These are phyloP conservation scores for Dasypogon diadema DNA, from an alignment of 2,888 invertebrate genomes.

Conservation along the genomic window DNA sequence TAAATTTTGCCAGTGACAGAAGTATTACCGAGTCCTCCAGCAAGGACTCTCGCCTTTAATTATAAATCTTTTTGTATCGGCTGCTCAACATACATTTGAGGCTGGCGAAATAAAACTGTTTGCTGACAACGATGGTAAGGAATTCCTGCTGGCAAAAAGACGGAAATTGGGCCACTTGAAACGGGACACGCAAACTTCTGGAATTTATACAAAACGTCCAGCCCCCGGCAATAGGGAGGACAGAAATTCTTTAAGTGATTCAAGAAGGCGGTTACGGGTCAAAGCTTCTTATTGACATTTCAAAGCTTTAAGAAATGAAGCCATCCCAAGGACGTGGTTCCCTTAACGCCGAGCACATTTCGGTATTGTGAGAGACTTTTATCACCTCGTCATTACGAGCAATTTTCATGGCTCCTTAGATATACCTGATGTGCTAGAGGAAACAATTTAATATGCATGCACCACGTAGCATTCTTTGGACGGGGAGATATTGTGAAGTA, in stretches of 20 bases:
- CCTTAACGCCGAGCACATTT: not conserved
- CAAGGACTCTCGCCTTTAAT: not conserved
- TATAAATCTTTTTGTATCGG: constrained; percentile 19
- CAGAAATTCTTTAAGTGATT: not conserved
- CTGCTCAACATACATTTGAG: not conserved
- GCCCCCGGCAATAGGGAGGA: not conserved
- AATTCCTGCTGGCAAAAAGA: not conserved
- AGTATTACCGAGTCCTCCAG: not conserved
- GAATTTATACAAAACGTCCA: constrained; percentile 2
- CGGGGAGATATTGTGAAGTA: not conserved
- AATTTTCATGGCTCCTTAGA: not conserved
- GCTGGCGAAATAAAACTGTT: not conserved
- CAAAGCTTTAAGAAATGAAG: not conserved
- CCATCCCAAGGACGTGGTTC: constrained; percentile 3
- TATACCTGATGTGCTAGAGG: not conserved
- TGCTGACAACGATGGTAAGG: constrained; percentile 4
- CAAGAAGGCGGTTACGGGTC: not conserved
- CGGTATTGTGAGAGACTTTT: not conserved
- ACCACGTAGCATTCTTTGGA: not conserved
- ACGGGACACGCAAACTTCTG: constrained; percentile 21
- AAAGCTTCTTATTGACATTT: constrained; percentile 18
- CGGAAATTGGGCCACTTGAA: constrained; percentile 23
- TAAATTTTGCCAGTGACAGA: constrained; percentile 5
- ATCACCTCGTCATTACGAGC: not conserved
- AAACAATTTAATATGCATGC: not conserved